Evolutionary conservation across 2,113 vertebrate genomes (phyloP).

Genomic region (Capreolus pygargus): DNA sequence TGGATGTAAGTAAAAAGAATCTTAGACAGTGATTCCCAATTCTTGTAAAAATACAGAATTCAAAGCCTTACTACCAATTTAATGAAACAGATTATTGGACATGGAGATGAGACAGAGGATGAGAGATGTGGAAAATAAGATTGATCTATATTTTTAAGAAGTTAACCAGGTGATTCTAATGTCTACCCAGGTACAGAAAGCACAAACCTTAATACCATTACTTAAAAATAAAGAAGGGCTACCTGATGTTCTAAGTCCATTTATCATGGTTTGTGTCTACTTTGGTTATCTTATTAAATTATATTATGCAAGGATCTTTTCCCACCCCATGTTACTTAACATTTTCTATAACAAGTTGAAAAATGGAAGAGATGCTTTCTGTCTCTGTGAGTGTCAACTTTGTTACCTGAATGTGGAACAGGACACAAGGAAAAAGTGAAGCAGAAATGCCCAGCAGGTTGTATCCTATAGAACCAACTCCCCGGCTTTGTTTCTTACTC

Average conservation of each 20-base stretch:
- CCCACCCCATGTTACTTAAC: background rate
- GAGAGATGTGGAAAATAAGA: background rate
- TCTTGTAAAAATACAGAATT: background rate
- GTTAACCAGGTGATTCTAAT: background rate
- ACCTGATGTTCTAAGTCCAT: background rate
- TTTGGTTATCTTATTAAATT: background rate
- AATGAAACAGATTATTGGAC: background rate
- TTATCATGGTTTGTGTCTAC: background rate
- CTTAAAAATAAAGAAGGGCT: background rate
- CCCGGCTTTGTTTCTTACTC: background rate
- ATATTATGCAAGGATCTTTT: background rate
- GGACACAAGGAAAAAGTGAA: background rate
- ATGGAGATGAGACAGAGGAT: background rate
- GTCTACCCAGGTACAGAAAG: background rate
- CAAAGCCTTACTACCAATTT: background rate
- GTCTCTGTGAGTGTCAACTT: background rate
- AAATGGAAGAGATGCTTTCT: background rate
- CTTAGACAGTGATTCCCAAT: background rate
- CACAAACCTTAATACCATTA: background rate
- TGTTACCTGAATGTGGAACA: background rate
- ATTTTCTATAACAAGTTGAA: background rate
- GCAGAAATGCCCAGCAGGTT: background rate
- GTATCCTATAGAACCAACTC: background rate
- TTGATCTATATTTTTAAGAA: background rate
- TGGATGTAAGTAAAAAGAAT: background rate